Evolutionary conservation across 2,888 invertebrate genomes (phyloP).

Genomic region (Scaptomyza reducta): DNA sequence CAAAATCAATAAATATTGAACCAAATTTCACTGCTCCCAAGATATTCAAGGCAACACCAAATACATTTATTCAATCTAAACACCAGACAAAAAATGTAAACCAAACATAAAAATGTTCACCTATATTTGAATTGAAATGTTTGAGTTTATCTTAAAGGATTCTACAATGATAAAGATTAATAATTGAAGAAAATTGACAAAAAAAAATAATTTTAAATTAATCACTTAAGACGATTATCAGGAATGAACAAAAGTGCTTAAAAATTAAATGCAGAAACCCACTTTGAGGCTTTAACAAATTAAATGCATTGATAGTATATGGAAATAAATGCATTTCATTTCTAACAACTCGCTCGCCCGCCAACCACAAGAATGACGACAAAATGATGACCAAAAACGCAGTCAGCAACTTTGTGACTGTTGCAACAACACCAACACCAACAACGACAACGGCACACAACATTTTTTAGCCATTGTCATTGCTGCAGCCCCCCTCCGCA

Average conservation of each 20-base stretch:
- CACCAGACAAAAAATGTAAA: too few species aligned
- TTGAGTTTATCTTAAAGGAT: too few species aligned
- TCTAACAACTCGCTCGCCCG: constrained; percentile 24
- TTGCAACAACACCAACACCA: constrained; percentile 51
- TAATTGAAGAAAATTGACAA: too few species aligned
- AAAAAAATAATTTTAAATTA: too few species aligned
- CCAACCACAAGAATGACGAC: constrained; percentile 69
- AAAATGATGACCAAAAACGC: constrained; percentile 73
- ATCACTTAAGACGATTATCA: too few species aligned
- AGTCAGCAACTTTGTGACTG: constrained; percentile 76
- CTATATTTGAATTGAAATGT: background rate
- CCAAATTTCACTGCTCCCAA: constrained; percentile 1
- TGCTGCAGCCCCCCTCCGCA: background rate
- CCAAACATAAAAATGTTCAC: background rate
- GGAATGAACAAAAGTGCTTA: background rate
- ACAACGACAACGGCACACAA: constrained; percentile 18
- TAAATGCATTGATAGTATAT: background rate
- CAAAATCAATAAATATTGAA: constrained; percentile 24
- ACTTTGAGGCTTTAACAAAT: background rate
- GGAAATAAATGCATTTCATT: background rate
- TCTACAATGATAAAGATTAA: too few species aligned
- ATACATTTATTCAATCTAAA: background rate
- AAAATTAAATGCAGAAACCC: background rate
- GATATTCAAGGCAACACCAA: background rate
- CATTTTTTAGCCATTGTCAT: constrained; percentile 34